These are phyloP conservation scores for Cephus cinctus DNA, from an alignment of 1,140 invertebrate genomes.

Conservation along the genomic window DNA sequence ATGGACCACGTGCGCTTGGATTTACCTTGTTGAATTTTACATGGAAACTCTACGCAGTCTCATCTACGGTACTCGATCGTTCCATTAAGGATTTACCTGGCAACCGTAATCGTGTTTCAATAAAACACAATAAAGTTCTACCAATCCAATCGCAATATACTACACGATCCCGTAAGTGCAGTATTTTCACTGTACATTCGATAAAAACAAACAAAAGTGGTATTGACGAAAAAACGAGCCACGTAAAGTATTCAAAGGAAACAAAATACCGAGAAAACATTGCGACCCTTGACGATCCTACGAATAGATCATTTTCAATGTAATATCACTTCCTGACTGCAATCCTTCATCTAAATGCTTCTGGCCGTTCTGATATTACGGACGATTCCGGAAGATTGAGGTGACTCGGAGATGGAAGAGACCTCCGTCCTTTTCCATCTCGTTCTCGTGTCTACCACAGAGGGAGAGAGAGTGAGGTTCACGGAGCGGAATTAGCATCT, in stretches of 20 bases:
- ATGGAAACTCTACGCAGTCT: conserved; percentile 19
- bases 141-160: too few species aligned
- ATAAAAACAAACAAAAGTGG: too few species aligned
- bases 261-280: too few species aligned
- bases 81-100: too few species aligned
- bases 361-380: conserved; percentile 45
- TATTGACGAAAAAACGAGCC: too few species aligned
- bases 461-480: conserved; percentile 9
- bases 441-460: not conserved
- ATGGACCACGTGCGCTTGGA: conserved; percentile 20
- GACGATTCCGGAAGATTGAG: conserved; percentile 39
- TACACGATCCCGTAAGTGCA: too few species aligned
- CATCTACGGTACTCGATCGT: conserved; percentile 11
- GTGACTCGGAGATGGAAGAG: conserved; percentile 34
- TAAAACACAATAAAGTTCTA: conserved; percentile 18
- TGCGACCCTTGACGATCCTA: too few species aligned
- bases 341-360: conserved; percentile 39
- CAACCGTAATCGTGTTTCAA: conserved; percentile 6
- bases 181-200: too few species aligned
- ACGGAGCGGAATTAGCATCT: conserved; percentile 45
- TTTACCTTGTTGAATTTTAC: conserved; percentile 33
- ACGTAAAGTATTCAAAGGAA: too few species aligned
- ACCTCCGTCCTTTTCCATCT: conserved; percentile 7
- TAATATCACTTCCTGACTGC: too few species aligned
- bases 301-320: too few species aligned